Percentiles rank a stretch among this genome's conserved stretches.
phyloP scores from a whole-genome alignment of 2,888 invertebrate genomes.

The Hyalella azteca region DNA sequence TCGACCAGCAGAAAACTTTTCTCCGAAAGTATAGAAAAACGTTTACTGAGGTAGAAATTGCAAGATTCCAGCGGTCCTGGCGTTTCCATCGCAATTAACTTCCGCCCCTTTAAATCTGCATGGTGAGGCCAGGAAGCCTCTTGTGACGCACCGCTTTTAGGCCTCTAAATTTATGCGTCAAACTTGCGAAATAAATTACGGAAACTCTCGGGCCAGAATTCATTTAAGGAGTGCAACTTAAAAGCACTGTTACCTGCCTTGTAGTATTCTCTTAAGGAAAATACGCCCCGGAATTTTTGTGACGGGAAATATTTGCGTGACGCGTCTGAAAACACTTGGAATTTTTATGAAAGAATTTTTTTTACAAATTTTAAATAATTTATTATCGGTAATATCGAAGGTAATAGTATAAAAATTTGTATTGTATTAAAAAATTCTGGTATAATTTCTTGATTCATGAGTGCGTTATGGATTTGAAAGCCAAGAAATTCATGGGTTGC shows the following conservation, averaged over 20 bases:
- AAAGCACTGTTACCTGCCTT: not conserved
- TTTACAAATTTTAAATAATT: too few species aligned
- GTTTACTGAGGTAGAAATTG: too few species aligned
- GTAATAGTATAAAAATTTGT: too few species aligned
- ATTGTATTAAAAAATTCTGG: too few species aligned
- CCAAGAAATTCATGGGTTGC: too few species aligned
- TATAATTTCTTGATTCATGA: too few species aligned
- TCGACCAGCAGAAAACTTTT: too few species aligned
- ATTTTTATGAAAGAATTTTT: too few species aligned
- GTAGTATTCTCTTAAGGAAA: not conserved
- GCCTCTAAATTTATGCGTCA: constrained; percentile 7
- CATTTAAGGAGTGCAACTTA: not conserved
- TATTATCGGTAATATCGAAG: too few species aligned
- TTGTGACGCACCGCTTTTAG: not conserved
- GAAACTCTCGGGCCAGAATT: not conserved
- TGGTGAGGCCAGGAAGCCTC: not conserved
- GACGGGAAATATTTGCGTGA: not conserved
- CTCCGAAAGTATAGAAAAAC: too few species aligned
- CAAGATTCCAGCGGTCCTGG: too few species aligned
- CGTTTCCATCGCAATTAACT: not conserved
- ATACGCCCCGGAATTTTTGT: not conserved
- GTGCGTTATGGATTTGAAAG: too few species aligned
- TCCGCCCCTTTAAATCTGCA: not conserved
- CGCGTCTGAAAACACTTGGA: not conserved
- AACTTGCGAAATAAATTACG: not conserved